Percentiles rank a stretch among this genome's conserved stretches.
Conservation (phyloP, 2,113 vertebrate species). For the Chionodraco myersi region DNA sequence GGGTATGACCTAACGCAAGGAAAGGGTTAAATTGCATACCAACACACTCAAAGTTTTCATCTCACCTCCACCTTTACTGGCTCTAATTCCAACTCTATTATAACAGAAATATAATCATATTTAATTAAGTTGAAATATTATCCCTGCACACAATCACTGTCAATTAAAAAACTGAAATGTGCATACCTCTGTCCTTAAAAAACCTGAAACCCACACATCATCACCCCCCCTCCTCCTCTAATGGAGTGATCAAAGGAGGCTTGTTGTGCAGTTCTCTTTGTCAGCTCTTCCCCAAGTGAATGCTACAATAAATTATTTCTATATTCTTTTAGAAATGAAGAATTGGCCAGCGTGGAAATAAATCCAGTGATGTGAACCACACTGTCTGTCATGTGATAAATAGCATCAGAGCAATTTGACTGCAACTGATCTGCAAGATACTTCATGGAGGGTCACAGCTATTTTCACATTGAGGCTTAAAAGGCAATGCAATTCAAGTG, state of each 20-base stretch:
- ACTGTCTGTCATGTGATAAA: conserved; percentile 54
- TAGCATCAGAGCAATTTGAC: conserved; percentile 41
- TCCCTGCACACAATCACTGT: background rate
- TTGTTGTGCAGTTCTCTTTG: too few relatives aligned
- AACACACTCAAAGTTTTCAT: background rate
- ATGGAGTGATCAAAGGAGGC: too few relatives aligned
- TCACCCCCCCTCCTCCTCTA: too few relatives aligned
- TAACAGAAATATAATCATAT: background rate
- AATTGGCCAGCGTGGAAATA: conserved; percentile 14
- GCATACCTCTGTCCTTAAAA: too few relatives aligned
- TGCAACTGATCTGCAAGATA: conserved; percentile 22
- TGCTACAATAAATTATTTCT: background rate
- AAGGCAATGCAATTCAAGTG: background rate
- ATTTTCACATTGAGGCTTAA: conserved; percentile 12
- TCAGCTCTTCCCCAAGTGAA: too few relatives aligned
- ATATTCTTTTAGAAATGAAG: conserved; percentile 14
- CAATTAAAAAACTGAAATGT: too few relatives aligned
- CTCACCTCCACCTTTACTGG: background rate
- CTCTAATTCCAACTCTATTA: background rate
- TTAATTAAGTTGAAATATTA: background rate
- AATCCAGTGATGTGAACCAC: conserved; percentile 30
- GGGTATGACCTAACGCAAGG: too few relatives aligned
- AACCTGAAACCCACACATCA: too few relatives aligned
- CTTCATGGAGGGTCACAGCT: background rate
- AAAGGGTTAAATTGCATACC: background rate